Evolutionary conservation across 1,140 invertebrate species (phyloP).

Genomic region (Drosophila kohkoa): DNA sequence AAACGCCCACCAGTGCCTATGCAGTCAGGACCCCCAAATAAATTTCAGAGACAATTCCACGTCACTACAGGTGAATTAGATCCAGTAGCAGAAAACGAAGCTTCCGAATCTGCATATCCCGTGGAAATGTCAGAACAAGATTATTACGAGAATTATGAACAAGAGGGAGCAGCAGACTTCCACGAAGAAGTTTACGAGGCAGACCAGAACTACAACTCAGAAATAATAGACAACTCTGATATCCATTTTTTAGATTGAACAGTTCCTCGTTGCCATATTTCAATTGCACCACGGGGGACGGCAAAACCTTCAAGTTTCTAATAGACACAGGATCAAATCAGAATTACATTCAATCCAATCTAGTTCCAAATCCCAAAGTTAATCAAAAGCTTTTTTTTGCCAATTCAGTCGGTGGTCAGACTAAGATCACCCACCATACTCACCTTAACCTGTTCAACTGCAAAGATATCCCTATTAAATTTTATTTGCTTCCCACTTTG

Average conservation of each 20-base stretch:
- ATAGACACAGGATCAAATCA: too few species aligned
- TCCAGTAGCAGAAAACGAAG: slow-evolving; percentile 1
- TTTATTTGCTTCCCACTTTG: not conserved
- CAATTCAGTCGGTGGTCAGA: slow-evolving; percentile 15
- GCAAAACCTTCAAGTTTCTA: too few species aligned
- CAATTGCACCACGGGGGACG: too few species aligned
- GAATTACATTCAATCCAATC: slow-evolving; percentile 6
- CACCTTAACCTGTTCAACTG: not conserved
- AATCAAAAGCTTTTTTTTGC: slow-evolving; percentile 8
- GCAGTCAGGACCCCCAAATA: not conserved
- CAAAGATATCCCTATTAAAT: not conserved
- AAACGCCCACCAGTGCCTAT: not conserved
- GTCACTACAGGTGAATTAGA: slow-evolving; percentile 25
- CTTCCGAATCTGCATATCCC: slow-evolving; percentile 23
- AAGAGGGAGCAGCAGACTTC: not conserved
- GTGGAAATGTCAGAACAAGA: slow-evolving; percentile 33
- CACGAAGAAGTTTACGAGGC: not conserved
- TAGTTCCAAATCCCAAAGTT: slow-evolving; percentile 3
- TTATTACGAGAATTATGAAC: slow-evolving; percentile 9
- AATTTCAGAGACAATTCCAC: not conserved
- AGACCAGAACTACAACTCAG: not conserved
- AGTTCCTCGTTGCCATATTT: too few species aligned
- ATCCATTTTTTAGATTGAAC: too few species aligned
- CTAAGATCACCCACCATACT: slow-evolving; percentile 14
- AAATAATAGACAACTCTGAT: not conserved